Evolutionary conservation across 2,888 invertebrate species (phyloP).

Genomic region (Oscheius sp.): DNA sequence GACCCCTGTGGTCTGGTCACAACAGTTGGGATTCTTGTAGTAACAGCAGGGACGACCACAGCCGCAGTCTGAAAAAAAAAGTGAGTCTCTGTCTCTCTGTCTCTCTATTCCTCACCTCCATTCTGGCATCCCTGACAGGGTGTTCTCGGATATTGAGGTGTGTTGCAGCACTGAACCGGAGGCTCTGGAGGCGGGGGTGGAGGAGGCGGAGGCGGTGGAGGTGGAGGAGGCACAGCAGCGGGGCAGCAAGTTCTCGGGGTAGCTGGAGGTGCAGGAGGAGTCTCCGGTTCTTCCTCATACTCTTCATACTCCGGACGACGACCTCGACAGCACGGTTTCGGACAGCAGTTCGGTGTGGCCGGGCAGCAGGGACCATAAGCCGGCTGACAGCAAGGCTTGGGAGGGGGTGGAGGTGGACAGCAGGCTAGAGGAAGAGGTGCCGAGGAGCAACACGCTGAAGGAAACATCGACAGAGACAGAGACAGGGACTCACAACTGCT

Average conservation of each 20-base stretch:
- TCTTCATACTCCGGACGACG: constrained; percentile 65
- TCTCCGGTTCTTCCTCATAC: constrained; percentile 54
- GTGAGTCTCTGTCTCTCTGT: not conserved
- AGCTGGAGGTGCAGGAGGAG: constrained; percentile 53
- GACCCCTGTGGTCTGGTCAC: constrained; percentile 46
- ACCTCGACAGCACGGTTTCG: constrained; percentile 63
- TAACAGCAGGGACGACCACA: constrained; percentile 69
- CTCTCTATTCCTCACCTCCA: constrained; percentile 39
- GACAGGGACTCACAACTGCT: constrained; percentile 53
- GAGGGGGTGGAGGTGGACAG: constrained; percentile 68
- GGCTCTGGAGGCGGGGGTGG: constrained; percentile 69
- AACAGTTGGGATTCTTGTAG: constrained; percentile 64
- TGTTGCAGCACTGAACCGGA: constrained; percentile 62
- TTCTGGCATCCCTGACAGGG: constrained; percentile 53
- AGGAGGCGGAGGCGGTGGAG: constrained; percentile 66
- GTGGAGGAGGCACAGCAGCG: constrained; percentile 61
- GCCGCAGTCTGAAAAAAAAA: constrained; percentile 53
- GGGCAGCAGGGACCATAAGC: constrained; percentile 69
- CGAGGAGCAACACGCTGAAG: constrained; percentile 57
- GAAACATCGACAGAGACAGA: too few relatives aligned
- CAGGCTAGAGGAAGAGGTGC: constrained; percentile 67
- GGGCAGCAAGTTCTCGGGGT: constrained; percentile 66
- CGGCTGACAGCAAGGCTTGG: constrained; percentile 68
- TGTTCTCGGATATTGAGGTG: constrained; percentile 40
- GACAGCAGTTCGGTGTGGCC: constrained; percentile 66